Conservation (phyloP, 2,888 invertebrate genomes). For the Aspidiotus destructor region DNA sequence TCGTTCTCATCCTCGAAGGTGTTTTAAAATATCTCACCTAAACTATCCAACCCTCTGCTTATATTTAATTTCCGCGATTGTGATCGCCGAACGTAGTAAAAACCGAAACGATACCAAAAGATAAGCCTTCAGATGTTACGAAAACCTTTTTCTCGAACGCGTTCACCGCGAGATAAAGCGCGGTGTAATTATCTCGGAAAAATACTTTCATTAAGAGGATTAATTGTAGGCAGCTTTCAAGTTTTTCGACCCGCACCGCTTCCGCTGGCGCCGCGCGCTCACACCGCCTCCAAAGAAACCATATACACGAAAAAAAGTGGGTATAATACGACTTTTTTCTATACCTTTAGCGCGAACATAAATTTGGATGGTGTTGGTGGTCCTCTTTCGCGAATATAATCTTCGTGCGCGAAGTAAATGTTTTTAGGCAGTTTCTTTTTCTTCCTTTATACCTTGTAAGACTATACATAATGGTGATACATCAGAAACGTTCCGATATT, state of each 20-base stretch:
- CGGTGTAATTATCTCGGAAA: neutral
- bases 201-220: slow-evolving; percentile 4
- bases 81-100: neutral
- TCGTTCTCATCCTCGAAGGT: neutral
- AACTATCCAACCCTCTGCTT: neutral
- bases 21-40: neutral
- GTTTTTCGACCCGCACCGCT: neutral
- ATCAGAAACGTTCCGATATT: too few relatives aligned
- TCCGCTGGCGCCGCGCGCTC: too few relatives aligned
- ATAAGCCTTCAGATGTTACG: too few relatives aligned
- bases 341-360: neutral
- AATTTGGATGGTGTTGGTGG: neutral
- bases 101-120: neutral
- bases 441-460: too few relatives aligned
- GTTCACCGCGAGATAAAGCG: neutral
- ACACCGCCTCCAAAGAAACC: too few relatives aligned
- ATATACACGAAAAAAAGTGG: too few relatives aligned
- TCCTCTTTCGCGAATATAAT: too few relatives aligned
- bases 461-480: too few relatives aligned
- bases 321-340: neutral
- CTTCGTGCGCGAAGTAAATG: too few relatives aligned
- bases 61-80: slow-evolving; percentile 2
- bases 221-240: neutral
- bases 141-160: neutral
- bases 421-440: too few relatives aligned